Evolutionary conservation across 2,797 vertebrate genomes (phyloP), one percentile per base, ranked within the genome.

Genomic region (Urocyon cinereoargenteus): DNA sequence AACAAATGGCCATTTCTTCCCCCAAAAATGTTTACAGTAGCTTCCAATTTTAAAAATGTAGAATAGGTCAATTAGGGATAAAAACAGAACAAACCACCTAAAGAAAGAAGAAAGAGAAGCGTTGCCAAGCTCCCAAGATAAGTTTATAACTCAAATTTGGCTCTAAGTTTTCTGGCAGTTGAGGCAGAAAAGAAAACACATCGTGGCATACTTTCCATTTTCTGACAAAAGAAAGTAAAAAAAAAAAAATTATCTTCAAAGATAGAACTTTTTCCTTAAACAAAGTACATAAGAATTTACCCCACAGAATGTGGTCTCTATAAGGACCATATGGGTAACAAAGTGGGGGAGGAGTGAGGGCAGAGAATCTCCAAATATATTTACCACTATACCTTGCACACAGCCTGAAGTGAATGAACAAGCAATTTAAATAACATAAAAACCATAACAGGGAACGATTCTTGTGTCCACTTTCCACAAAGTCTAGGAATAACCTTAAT

Each of bases 121-220:
- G 34, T 34, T 77, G 89, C 84, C 94, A 90, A 82, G 45, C 90
- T 88, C 82, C 59, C 64, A 77, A 84, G 81, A 81, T 86, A 93
- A 94, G 83, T n/a, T n/a, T 62, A 51, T 78, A 85, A 62, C 79
- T 96, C 82, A 68, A 94, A 82, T 59, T 51, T 97, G 91, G 93
- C 94, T 92, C 73, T 82, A 51, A 92, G 45, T 73, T 62, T 93
- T 34, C 55, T 94, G 86, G 94, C 75, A 85, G 62, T 61, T 84
- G 61, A 94, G 26, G 86, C 36, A 94, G 59, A 95, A 97, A 95
- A 93, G 72, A 94, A 97, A 98, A 91, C 64, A 91, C 51, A 68
- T 1, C 36, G 34, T 66, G 93, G 31, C 59, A 95, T 89, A 92
- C 34, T 97, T 97, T 82, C 83, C 91, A 85, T 81, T 96, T 93